Percentiles rank a stretch among this genome's conserved stretches.
Evolutionary conservation across 2,113 vertebrate species (phyloP).

Genomic region (Seriola dumerili): DNA sequence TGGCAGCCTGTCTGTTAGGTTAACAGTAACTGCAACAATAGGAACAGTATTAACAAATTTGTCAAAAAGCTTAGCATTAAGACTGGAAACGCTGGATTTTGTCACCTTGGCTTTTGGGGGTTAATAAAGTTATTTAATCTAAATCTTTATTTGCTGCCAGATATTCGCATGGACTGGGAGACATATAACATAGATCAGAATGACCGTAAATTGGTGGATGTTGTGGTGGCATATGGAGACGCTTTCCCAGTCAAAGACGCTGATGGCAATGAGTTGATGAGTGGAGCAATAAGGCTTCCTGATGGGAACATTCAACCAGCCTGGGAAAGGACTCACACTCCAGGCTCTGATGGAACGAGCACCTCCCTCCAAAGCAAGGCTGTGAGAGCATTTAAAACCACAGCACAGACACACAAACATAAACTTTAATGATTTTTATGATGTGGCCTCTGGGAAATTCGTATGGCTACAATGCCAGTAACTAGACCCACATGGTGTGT

Average conservation of each 20-base stretch:
- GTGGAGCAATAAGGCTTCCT: background rate
- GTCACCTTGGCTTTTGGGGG: background rate
- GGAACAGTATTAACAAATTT: background rate
- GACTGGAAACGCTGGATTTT: background rate
- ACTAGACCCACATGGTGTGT: background rate
- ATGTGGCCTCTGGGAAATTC: conserved; percentile 16
- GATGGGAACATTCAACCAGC: conserved; percentile 30
- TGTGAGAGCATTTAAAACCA: conserved; percentile 72
- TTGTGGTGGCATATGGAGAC: conserved; percentile 86
- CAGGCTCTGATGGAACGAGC: conserved; percentile 57
- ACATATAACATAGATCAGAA: conserved; percentile 83
- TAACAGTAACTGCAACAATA: background rate
- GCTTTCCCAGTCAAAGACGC: conserved; percentile 85
- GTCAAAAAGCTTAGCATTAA: background rate
- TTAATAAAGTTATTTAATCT: background rate
- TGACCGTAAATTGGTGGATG: conserved; percentile 86
- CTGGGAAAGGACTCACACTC: conserved; percentile 57
- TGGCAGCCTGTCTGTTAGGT: background rate
- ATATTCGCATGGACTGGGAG: conserved; percentile 93
- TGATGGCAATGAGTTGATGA: conserved; percentile 79
- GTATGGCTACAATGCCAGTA: background rate
- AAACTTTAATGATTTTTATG: conserved; percentile 9
- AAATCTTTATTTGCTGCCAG: conserved; percentile 73
- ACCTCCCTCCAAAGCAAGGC: conserved; percentile 54
- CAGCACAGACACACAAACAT: conserved; percentile 7